Evolutionary conservation across 2,797 vertebrate genomes (phyloP).

Genomic region (Dendrocincla fuliginosa): DNA sequence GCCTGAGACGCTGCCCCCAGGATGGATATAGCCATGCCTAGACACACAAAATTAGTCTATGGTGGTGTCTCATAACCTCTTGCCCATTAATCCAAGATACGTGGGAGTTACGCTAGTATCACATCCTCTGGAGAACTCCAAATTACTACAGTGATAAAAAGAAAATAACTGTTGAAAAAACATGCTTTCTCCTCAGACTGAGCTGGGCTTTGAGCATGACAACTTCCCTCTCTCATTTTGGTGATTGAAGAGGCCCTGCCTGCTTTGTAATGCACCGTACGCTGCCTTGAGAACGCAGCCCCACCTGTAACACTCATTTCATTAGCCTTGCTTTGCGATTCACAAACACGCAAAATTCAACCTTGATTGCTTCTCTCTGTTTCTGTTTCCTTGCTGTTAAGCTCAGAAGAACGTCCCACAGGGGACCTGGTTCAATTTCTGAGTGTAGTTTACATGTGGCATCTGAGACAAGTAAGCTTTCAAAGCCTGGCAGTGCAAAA

Average conservation of each 20-base stretch:
- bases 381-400: neutral
- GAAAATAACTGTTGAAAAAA: neutral
- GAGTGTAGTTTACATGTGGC: neutral
- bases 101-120: neutral
- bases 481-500: neutral
- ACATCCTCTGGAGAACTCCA: neutral
- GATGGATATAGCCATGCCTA: neutral
- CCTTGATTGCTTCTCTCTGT: neutral
- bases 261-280: neutral
- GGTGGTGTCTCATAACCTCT: neutral
- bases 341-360: neutral
- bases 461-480: neutral
- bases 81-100: neutral
- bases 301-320: too few species aligned
- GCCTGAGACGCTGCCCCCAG: neutral
- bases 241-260: neutral
- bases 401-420: neutral
- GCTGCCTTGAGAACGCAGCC: neutral
- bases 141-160: neutral
- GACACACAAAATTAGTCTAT: neutral
- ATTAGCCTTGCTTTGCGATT: neutral
- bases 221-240: rapidly evolving
- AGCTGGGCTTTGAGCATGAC: neutral
- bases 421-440: neutral
- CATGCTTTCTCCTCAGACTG: neutral